phyloP scores from a whole-genome alignment of 2,888 invertebrate species.

The Trypoxylon attenuatum region DNA sequence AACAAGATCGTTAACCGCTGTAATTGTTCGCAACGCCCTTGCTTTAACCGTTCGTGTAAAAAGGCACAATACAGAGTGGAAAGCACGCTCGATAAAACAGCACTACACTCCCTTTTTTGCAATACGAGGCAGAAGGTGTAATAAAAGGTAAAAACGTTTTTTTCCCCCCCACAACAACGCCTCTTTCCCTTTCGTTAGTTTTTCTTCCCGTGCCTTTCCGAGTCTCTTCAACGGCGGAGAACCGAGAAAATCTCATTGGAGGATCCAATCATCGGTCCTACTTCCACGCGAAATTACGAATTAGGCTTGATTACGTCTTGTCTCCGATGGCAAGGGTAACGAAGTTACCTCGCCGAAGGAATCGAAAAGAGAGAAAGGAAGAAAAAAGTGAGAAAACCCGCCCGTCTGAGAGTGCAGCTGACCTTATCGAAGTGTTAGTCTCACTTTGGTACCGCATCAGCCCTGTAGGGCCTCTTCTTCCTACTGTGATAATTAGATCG shows the following conservation, averaged over 20 bases:
- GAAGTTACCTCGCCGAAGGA: constrained; percentile 29
- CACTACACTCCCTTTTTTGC: no score
- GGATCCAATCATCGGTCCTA: constrained; percentile 27
- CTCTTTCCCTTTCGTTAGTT: constrained; percentile 12
- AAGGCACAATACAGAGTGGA: no score
- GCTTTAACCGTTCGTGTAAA: no score
- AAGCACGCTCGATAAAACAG: no score
- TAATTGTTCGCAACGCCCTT: no score
- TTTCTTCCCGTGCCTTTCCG: not conserved
- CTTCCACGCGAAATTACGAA: constrained; percentile 38
- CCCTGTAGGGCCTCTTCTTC: not conserved
- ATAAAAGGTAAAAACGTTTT: no score
- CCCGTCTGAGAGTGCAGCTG: constrained; percentile 15
- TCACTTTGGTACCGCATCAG: not conserved
- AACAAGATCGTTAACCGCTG: no score
- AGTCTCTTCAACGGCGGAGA: not conserved
- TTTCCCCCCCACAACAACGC: not conserved
- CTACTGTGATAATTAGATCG: constrained; percentile 35
- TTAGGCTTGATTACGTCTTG: constrained; percentile 52
- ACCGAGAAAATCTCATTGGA: constrained; percentile 37
- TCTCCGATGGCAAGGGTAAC: constrained; percentile 31
- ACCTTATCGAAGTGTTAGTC: constrained; percentile 10
- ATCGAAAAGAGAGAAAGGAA: constrained; percentile 16
- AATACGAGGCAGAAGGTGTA: no score
- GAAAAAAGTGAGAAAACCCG: not conserved